These are phyloP conservation scores for Druceiella hillmani DNA, from an alignment of 2,888 invertebrate species.

Conservation along the genomic window DNA sequence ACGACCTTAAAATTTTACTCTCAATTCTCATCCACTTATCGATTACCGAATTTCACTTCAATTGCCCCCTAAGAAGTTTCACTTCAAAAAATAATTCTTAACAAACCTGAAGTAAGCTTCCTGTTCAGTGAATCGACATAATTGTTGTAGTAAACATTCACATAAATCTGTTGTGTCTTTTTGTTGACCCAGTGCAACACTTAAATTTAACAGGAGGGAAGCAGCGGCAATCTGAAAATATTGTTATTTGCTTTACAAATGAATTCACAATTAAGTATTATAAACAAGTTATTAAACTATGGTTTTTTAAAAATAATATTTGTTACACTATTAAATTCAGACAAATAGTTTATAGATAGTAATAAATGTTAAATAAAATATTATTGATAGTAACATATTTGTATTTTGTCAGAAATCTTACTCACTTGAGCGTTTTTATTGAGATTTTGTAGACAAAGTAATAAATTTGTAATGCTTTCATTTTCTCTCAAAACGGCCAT, in stretches of 20 bases:
- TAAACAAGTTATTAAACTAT: conserved; percentile 4
- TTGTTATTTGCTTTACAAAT: conserved; percentile 5
- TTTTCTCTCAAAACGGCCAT: conserved; percentile 53
- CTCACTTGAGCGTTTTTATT: conserved; percentile 61
- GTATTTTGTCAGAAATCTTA: too few species aligned
- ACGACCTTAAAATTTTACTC: too few species aligned
- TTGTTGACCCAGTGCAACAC: conserved; percentile 56
- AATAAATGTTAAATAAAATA: too few species aligned
- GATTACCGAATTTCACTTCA: too few species aligned
- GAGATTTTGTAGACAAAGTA: conserved; percentile 47
- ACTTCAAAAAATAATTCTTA: too few species aligned
- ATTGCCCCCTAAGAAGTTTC: too few species aligned
- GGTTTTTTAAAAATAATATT: conserved; percentile 10
- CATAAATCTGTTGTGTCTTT: conserved; percentile 49
- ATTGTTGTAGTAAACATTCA: conserved; percentile 49
- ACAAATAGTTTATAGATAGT: too few species aligned
- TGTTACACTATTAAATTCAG: background rate
- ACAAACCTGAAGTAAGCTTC: conserved; percentile 70
- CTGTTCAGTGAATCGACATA: conserved; percentile 54
- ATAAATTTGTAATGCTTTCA: conserved; percentile 50
- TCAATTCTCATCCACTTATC: too few species aligned
- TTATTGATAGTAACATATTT: too few species aligned
- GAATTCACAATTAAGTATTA: conserved; percentile 7
- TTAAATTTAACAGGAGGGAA: conserved; percentile 67
- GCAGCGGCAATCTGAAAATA: conserved; percentile 64